Percentiles rank a stretch among this genome's conserved stretches.
Evolutionary conservation across 2,113 vertebrate species (phyloP).

Genomic region (Nycticorax nycticorax): DNA sequence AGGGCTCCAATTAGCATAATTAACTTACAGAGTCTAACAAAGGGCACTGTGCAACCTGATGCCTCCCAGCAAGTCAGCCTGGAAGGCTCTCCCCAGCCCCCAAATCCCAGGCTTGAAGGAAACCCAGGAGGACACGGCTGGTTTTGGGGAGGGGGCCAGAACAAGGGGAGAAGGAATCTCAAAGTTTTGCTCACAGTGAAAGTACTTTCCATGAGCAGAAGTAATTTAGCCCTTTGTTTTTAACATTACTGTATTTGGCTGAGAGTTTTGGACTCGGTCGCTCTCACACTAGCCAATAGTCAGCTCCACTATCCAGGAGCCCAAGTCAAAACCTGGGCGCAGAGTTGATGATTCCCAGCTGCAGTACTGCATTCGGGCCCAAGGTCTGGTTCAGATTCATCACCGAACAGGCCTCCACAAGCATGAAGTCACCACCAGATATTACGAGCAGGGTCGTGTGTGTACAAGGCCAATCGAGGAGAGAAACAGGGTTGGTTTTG

Average conservation of each 20-base stretch:
- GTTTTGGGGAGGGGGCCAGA: neutral
- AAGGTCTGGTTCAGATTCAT: neutral
- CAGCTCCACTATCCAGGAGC: constrained; percentile 1
- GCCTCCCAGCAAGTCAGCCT: constrained; percentile 68
- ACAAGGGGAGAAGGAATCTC: neutral
- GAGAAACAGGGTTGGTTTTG: neutral
- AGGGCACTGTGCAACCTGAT: constrained; percentile 72
- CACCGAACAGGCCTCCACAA: neutral
- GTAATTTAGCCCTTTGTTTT: constrained; percentile 40
- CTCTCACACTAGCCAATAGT: neutral
- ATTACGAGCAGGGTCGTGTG: neutral
- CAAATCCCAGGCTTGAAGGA: neutral
- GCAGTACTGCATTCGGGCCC: neutral
- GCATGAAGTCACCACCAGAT: neutral
- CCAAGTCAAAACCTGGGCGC: neutral
- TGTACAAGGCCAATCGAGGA: neutral
- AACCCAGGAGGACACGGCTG: neutral
- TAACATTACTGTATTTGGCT: constrained; percentile 27
- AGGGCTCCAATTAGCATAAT: constrained; percentile 71
- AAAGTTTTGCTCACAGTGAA: neutral
- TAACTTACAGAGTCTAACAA: constrained; percentile 70
- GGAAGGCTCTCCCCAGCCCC: constrained; percentile 49
- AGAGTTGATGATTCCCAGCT: constrained; percentile 45
- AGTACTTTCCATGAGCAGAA: constrained; percentile 30
- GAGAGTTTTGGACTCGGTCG: neutral